These are phyloP conservation scores for Macropus fuliginosus DNA, from an alignment of 2,797 vertebrate genomes.

Conservation along the genomic window DNA sequence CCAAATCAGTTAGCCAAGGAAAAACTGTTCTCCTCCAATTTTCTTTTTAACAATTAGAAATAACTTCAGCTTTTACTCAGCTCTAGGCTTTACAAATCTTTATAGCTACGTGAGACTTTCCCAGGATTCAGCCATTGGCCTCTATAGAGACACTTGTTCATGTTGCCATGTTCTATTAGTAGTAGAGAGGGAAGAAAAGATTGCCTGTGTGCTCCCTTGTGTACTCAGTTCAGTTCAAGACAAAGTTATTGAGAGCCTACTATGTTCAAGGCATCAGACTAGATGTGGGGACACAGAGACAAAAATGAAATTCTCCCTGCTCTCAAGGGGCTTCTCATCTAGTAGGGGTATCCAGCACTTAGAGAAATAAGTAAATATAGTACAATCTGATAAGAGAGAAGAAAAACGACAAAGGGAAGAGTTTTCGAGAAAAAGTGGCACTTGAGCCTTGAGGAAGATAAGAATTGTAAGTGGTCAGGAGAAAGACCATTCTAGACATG, in stretches of 20 bases:
- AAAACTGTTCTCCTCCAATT: not conserved
- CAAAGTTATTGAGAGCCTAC: not conserved
- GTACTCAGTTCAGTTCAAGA: not conserved
- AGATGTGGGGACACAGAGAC: not conserved
- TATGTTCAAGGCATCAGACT: not conserved
- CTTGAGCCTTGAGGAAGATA: not conserved
- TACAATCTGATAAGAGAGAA: not conserved
- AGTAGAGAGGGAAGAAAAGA: not conserved
- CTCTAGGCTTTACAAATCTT: not conserved
- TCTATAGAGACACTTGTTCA: not conserved
- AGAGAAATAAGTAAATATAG: not conserved
- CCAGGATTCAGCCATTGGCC: not conserved
- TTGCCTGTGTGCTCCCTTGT: not conserved
- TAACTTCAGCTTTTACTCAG: not conserved
- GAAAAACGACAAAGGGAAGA: not conserved
- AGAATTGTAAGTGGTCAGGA: not conserved
- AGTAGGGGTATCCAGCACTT: not conserved
- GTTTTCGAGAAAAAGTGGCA: not conserved
- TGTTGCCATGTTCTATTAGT: not conserved
- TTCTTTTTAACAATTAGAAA: not conserved
- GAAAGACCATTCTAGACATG: not conserved
- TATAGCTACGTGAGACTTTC: not conserved
- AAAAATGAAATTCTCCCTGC: not conserved
- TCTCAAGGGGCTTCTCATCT: not conserved
- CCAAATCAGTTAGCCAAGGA: not conserved